Conservation (phyloP, 2,888 invertebrate species). For the Andrena dorsata region DNA sequence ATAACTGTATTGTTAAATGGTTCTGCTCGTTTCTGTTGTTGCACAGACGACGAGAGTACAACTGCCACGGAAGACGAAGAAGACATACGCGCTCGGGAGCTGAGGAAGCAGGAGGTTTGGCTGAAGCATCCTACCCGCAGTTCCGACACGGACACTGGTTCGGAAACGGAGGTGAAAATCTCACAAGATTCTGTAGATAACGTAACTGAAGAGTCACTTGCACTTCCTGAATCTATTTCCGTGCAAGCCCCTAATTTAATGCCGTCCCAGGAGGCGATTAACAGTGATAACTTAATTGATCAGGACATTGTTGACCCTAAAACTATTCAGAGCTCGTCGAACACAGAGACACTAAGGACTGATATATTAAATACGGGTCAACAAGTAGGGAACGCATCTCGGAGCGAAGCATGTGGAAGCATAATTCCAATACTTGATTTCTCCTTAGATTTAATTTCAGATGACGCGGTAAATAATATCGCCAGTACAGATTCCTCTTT, state of each 20-base stretch:
- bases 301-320: constrained; percentile 19
- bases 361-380: constrained; percentile 23
- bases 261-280: constrained; percentile 25
- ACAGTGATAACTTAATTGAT: constrained; percentile 37
- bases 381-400: constrained; percentile 21
- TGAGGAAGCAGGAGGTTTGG: constrained; percentile 89
- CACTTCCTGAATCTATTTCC: constrained; percentile 44
- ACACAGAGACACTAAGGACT: constrained; percentile 27
- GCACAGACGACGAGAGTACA: constrained; percentile 88
- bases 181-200: constrained; percentile 72
- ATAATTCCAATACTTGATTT: constrained; percentile 44
- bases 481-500: constrained; percentile 3
- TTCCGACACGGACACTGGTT: constrained; percentile 89
- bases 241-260: constrained; percentile 44
- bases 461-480: constrained; percentile 12
- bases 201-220: constrained; percentile 55
- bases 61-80: constrained; percentile 92
- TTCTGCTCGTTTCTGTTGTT: neutral
- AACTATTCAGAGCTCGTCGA: constrained; percentile 8
- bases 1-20: neutral
- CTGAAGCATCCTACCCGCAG: constrained; percentile 88
- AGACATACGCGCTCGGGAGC: constrained; percentile 89
- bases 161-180: constrained; percentile 90
- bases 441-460: constrained; percentile 6
- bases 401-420: constrained; percentile 46